Conservation (phyloP, 2,797 vertebrate species). For the Apogon talboti region DNA sequence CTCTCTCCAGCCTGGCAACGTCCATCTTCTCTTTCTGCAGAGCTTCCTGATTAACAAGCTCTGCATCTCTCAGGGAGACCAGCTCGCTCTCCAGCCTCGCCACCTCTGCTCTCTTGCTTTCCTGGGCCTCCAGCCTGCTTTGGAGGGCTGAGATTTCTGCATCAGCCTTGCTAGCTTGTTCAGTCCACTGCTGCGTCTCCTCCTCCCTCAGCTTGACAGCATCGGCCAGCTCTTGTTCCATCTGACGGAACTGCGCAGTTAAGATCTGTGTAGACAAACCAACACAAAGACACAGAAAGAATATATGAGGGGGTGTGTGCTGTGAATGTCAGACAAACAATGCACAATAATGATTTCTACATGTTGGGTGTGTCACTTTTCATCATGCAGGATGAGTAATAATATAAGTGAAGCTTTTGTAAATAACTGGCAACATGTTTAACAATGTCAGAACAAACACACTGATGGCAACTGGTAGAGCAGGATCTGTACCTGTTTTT, state of each 20-base stretch:
- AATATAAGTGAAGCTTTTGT: neutral
- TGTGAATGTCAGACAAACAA: slow-evolving; percentile 35
- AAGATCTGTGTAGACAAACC: slow-evolving; percentile 80
- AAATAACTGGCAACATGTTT: neutral
- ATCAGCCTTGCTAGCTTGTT: slow-evolving; percentile 53
- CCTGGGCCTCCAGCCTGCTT: slow-evolving; percentile 63
- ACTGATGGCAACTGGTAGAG: neutral
- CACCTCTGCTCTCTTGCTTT: slow-evolving; percentile 55
- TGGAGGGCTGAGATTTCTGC: slow-evolving; percentile 68
- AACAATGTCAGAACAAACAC: slow-evolving; percentile 1
- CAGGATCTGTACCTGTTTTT: slow-evolving; percentile 88
- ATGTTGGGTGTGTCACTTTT: slow-evolving; percentile 34
- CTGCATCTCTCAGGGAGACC: slow-evolving; percentile 59
- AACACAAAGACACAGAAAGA: neutral
- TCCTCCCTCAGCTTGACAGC: slow-evolving; percentile 74
- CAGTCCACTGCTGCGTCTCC: slow-evolving; percentile 76
- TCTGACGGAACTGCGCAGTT: slow-evolving; percentile 86
- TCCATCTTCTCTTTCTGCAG: slow-evolving; percentile 75
- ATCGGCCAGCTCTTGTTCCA: slow-evolving; percentile 86
- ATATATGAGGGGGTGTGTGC: slow-evolving; percentile 39
- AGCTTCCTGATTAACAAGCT: slow-evolving; percentile 57
- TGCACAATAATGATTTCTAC: neutral
- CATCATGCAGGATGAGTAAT: neutral
- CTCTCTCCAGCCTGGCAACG: slow-evolving; percentile 67
- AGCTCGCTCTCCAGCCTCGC: slow-evolving; percentile 60